Evolutionary conservation across 2,888 invertebrate species (phyloP).

Genomic region (Callimorpha dominula): DNA sequence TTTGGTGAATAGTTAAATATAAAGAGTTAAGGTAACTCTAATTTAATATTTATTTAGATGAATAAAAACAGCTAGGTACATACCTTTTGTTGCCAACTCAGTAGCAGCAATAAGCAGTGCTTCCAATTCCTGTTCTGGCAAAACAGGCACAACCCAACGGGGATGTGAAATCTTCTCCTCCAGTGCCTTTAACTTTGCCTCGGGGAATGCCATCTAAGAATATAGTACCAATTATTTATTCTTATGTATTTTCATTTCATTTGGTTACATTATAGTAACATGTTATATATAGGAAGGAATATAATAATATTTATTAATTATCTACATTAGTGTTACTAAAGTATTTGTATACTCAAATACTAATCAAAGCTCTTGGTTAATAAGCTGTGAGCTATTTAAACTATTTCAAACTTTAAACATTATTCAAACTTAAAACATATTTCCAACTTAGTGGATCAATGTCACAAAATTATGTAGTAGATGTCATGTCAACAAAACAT

Average conservation of each 20-base stretch:
- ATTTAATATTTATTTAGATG: not conserved
- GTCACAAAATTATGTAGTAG: not conserved
- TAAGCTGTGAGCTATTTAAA: not conserved
- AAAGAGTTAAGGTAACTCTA: no score
- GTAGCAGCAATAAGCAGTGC: conserved; percentile 95
- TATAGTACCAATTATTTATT: conserved; percentile 3
- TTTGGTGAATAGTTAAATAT: no score
- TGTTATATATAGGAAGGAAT: no score
- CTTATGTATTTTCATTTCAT: not conserved
- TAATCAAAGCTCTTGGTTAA: not conserved
- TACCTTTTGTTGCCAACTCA: conserved; percentile 94
- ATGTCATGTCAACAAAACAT: not conserved
- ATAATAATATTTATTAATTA: no score
- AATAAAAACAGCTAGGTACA: conserved; percentile 22
- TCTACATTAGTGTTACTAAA: not conserved
- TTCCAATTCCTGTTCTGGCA: conserved; percentile 98
- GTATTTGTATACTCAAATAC: not conserved
- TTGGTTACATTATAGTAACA: no score
- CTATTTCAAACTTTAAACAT: no score
- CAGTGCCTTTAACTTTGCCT: conserved; percentile 93
- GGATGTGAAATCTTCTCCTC: conserved; percentile 99
- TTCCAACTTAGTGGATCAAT: no score
- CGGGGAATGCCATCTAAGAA: conserved; percentile 90
- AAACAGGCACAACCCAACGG: conserved; percentile 98
- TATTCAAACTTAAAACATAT: no score